phyloP scores from a whole-genome alignment of 2,113 vertebrate genomes.

The Dasyprocta punctata region DNA sequence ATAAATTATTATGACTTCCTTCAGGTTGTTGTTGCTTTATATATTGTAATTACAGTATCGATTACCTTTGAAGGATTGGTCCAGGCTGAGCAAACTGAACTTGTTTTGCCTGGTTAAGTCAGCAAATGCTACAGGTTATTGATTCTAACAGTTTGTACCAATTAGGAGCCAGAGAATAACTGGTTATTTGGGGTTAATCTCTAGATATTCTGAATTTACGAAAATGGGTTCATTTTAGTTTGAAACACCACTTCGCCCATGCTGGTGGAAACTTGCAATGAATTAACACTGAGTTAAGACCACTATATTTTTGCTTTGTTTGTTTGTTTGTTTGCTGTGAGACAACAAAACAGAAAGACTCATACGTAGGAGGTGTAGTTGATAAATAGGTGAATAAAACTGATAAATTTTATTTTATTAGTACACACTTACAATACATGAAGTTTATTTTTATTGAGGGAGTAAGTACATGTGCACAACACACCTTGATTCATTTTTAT shows the following conservation, averaged over 20 bases:
- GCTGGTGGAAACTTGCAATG: neutral
- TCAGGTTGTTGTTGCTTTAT: conserved; percentile 84
- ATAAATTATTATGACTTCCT: conserved; percentile 83
- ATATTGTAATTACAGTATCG: conserved; percentile 89
- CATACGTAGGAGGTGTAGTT: neutral
- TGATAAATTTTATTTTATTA: neutral
- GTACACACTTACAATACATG: neutral
- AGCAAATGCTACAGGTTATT: conserved; percentile 18
- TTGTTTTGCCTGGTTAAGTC: conserved; percentile 59
- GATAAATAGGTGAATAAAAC: neutral
- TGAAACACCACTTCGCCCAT: neutral
- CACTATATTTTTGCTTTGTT: neutral
- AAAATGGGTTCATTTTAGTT: neutral
- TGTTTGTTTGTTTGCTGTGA: neutral
- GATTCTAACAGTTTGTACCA: conserved; percentile 51
- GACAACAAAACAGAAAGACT: neutral
- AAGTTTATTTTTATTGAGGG: neutral
- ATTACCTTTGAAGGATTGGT: conserved; percentile 89
- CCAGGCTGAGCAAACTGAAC: conserved; percentile 55
- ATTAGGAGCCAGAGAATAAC: conserved; percentile 60
- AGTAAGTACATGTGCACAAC: neutral
- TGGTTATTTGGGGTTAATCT: neutral
- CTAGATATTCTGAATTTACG: neutral
- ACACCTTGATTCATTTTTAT: neutral
- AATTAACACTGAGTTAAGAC: neutral